Conservation (phyloP, 2,888 invertebrate species). For the Lissonota sp. region DNA sequence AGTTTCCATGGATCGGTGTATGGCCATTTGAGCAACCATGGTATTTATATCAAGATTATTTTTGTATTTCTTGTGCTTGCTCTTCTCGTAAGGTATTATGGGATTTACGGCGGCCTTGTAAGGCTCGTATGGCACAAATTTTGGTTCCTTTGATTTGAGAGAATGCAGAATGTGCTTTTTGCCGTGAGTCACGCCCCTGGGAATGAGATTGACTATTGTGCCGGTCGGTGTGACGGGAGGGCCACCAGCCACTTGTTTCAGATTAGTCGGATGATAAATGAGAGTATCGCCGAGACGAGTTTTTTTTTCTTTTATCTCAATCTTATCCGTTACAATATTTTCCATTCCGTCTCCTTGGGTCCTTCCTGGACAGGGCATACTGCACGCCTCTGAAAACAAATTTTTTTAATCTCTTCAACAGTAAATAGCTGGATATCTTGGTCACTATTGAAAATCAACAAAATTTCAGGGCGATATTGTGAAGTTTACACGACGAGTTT, state of each 20-base stretch:
- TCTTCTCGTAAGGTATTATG: conserved; percentile 86
- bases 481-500: too few relatives aligned
- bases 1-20: conserved; percentile 86
- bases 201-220: conserved; percentile 86
- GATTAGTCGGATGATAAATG: conserved; percentile 82
- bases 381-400: conserved; percentile 70
- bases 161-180: conserved; percentile 84
- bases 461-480: too few relatives aligned
- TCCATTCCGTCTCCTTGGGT: conserved; percentile 94
- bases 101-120: conserved; percentile 94
- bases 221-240: conserved; percentile 85
- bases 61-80: conserved; percentile 81
- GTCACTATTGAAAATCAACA: too few relatives aligned
- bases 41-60: conserved; percentile 89
- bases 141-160: conserved; percentile 88
- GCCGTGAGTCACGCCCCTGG: conserved; percentile 86
- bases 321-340: conserved; percentile 80
- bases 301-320: conserved; percentile 73
- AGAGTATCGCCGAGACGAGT: conserved; percentile 80
- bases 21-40: conserved; percentile 89
- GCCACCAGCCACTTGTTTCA: conserved; percentile 78
- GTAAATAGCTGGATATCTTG: too few relatives aligned
- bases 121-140: conserved; percentile 95
- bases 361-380: conserved; percentile 81
- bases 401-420: too few relatives aligned